Evolutionary conservation across 1,140 invertebrate genomes (phyloP), one percentile per base, ranked within the genome.

Genomic region (Zaprionus africanus): DNA sequence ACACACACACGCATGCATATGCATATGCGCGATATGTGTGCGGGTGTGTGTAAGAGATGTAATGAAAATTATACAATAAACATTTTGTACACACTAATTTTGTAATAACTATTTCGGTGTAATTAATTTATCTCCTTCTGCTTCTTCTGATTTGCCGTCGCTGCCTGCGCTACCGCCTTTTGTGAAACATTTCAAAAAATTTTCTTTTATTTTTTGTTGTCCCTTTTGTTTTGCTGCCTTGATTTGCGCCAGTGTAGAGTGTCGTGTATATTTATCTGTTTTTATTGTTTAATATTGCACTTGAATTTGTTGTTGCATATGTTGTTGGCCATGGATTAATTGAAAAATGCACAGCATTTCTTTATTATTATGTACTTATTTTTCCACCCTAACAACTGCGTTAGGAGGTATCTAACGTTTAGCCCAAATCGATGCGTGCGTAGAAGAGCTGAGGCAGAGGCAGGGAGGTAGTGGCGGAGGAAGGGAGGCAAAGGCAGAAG

Each of bases 321-420:
- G 38, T 56, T 71, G 31, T 34, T 56, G 62, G 70, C 53, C 59
- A 75, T 74, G 26, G 28, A 72, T 73, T 67, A 67, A 73, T 73
- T 67, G 61, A 73, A 65, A 79, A 71, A 82, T 56, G 78, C 64
- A 85, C 75, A 70, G 82, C 82, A 85, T 75, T 74, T 69, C 53
- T 58, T 76, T 79, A 70, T 79, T 79, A 75, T 78, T 76, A 79
- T 76, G 59, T 81, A 68, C 78, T 80, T 79, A 74, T 82, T 79
- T 86, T 79, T 90, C 88, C 88, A 91, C 88, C 88, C 88, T 85
- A 91, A 91, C 83, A 81, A 85, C 81, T 91, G 88, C 85, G 86
- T 91, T 91, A 91, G 88, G 88, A 88, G 88, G 88, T 91, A 91
- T 91, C 88, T 91, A 91, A 91, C 79, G 83, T 91, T 91, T 87